Percentiles rank a stretch among this genome's conserved stretches.
Conservation (phyloP, 2,888 invertebrate genomes). For the Microctonus brassicae region DNA sequence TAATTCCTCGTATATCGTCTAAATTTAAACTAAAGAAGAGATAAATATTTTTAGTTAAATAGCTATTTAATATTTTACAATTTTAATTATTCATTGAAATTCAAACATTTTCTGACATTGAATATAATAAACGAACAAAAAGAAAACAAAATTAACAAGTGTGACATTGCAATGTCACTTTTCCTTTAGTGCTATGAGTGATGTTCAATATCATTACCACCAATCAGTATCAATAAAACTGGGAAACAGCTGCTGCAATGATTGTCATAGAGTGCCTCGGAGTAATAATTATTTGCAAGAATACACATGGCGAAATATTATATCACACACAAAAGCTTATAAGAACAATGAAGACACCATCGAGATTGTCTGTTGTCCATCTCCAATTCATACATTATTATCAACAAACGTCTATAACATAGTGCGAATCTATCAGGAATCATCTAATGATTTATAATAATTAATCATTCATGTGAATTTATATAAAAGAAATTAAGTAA, state of each 20-base stretch:
- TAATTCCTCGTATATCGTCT: no score
- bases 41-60: not conserved
- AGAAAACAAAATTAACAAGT: not conserved
- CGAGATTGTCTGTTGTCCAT: not conserved
- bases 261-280: not conserved
- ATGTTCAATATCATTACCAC: slow-evolving; percentile 51
- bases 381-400: no score
- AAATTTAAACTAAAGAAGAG: not conserved
- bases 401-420: no score
- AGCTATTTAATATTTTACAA: not conserved
- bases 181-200: not conserved
- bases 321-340: not conserved
- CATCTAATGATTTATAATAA: no score
- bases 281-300: slow-evolving; percentile 25
- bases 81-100: not conserved
- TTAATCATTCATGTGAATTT: no score
- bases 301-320: slow-evolving; percentile 44
- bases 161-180: not conserved
- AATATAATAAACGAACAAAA: not conserved
- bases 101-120: not conserved
- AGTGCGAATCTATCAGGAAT: no score
- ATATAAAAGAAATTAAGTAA: no score
- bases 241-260: slow-evolving; percentile 44
- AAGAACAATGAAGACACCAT: not conserved
- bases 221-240: slow-evolving; percentile 56